Base-by-base conservation (phyloP, 2,113 vertebrate genomes). In the Calyptomena viridis region DNA sequence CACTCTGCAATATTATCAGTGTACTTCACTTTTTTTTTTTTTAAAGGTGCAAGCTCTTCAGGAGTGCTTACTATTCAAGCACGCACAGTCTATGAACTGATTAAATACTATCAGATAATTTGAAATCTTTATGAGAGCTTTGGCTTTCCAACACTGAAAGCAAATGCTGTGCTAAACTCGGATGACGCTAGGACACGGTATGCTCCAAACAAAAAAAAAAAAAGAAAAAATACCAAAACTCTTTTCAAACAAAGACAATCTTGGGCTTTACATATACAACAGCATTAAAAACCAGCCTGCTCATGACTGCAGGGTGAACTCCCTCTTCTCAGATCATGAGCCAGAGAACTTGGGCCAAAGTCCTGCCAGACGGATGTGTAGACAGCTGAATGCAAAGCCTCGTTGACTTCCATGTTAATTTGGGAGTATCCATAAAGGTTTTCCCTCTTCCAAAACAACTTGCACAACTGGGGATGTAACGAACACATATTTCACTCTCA, bases 11-110 rank as follows among this genome's bases (percentile, higher is more conserved):
- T 94, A 93, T 90, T 92, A 95, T 78, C 90, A 90, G 64, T 72
- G 64, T 89, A 90, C 85, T 96, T 93, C 88, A 84, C 73, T 84
- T 44, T 69, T 92, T 74, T 69, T n/a, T 77, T 62, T 62, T 40
- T 44, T 86, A 74, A 95, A 95, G 96, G 93, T 96, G 90, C 83
- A 96, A 92, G 76, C 92, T 95, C 94, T 97, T 93, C 92, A 97
- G 88, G 89, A 95, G 90, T 90, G 86, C 93, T 94, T 95, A 75
- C 88, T 59, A 28, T 49, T 97, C 75, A 92, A 92, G 88, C 88
- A 93, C 5, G 1, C 56, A 82, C 42, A 77, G 87, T 46, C 68
- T 93, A 30, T 12, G n/a, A 90, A 81, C 83, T 92, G 83, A 96
- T 95, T 94, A 95, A 96, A 96, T 80, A 89, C 74, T 93, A 90